A percentile compares a stretch with the other conserved stretches of the same genome.
These are phyloP conservation scores for Noctua comes DNA, from an alignment of 2,888 invertebrate species.

Conservation along the genomic window DNA sequence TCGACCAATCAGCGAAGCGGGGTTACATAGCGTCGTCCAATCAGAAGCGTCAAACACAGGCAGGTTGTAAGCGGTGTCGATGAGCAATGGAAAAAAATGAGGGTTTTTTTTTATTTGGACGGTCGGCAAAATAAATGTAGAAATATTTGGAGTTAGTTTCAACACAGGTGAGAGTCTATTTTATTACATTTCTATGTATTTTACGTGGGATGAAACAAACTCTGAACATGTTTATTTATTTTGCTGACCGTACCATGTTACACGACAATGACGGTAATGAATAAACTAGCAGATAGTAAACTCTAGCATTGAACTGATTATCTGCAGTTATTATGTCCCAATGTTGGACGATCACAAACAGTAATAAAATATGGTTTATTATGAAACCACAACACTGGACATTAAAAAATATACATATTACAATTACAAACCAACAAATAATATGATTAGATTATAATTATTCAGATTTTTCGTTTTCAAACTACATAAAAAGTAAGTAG, in stretches of 20 bases:
- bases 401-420: neutral
- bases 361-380: neutral
- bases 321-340: conserved; percentile 25
- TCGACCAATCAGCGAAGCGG: conserved; percentile 74
- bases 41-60: conserved; percentile 76
- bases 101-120: conserved; percentile 60
- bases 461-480: neutral
- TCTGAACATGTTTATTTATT: conserved; percentile 7
- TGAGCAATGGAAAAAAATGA: conserved; percentile 80
- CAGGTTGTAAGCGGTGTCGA: conserved; percentile 76
- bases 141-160: conserved; percentile 4
- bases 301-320: conserved; percentile 9
- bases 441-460: neutral
- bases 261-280: conserved; percentile 39
- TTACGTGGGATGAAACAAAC: conserved; percentile 8
- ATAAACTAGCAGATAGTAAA: conserved; percentile 34
- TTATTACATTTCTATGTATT: neutral
- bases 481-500: neutral
- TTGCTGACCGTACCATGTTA: conserved; percentile 51
- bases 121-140: conserved; percentile 33
- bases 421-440: neutral
- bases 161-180: neutral
- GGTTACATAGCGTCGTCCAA: conserved; percentile 73
- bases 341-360: conserved; percentile 20
- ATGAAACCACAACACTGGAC: neutral